phyloP scores from a whole-genome alignment of 1,140 invertebrate genomes.

The Limonius californicus region DNA sequence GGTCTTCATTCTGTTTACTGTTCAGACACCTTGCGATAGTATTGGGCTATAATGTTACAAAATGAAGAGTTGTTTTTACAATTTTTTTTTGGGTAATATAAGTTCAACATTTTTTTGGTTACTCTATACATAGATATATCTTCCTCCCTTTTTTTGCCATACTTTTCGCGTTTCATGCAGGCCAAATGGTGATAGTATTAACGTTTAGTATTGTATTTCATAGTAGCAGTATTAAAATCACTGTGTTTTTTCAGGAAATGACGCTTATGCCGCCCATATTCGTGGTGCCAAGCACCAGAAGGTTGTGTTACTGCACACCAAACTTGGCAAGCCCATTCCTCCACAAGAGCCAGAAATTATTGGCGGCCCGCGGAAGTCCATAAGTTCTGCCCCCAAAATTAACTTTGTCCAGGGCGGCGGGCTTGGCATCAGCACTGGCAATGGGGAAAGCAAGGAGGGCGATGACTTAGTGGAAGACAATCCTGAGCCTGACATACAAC shows the following conservation, averaged over 20 bases:
- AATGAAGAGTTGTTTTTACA: too few species aligned
- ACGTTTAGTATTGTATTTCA: too few species aligned
- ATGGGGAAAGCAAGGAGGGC: constrained; percentile 57
- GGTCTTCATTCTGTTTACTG: neutral
- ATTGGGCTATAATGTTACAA: neutral
- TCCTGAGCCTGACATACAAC: constrained; percentile 76
- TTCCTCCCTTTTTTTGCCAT: too few species aligned
- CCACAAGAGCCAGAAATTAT: constrained; percentile 88
- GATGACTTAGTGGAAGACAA: constrained; percentile 59
- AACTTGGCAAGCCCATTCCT: constrained; percentile 95
- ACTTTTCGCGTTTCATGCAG: too few species aligned
- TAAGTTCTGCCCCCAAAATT: constrained; percentile 77
- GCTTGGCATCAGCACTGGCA: constrained; percentile 56
- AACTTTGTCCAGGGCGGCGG: constrained; percentile 84
- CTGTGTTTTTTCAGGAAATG: constrained; percentile 62
- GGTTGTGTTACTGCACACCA: constrained; percentile 93
- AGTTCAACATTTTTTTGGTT: too few species aligned
- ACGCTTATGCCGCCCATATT: constrained; percentile 97
- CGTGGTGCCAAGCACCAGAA: constrained; percentile 97
- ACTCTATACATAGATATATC: too few species aligned
- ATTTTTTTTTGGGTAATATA: too few species aligned
- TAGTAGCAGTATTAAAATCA: too few species aligned
- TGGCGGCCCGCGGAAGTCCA: constrained; percentile 50
- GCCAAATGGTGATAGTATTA: too few species aligned
- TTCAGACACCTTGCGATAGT: constrained; percentile 25